Percentiles rank a stretch among this genome's conserved stretches.
Evolutionary conservation across 2,113 vertebrate species (phyloP).

Genomic region (Brachyistius frenatus): DNA sequence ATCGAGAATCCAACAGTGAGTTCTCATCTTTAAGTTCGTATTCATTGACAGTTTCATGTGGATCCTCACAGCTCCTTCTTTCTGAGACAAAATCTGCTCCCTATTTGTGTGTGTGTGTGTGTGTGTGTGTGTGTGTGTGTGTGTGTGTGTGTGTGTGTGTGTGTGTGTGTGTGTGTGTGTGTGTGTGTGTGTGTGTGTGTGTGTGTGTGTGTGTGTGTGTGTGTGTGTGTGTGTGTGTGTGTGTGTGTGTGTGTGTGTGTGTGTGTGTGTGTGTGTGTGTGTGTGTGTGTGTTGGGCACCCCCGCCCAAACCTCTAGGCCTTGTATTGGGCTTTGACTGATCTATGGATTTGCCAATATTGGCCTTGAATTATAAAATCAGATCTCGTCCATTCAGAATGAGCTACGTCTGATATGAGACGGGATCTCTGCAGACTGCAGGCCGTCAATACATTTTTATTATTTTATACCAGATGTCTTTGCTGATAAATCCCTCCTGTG

Average conservation of each 20-base stretch:
- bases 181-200: slow-evolving; percentile 21
- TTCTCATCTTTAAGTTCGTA: slow-evolving; percentile 63
- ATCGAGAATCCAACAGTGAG: slow-evolving; percentile 53
- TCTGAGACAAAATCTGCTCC: slow-evolving; percentile 62
- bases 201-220: slow-evolving; percentile 27
- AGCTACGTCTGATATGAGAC: slow-evolving; percentile 28
- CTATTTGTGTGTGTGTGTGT: slow-evolving; percentile 36
- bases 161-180: slow-evolving; percentile 9
- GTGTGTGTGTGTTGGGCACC: neutral
- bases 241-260: slow-evolving; percentile 15
- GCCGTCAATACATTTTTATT: slow-evolving; percentile 55
- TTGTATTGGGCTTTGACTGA: slow-evolving; percentile 37
- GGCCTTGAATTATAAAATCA: slow-evolving; percentile 57
- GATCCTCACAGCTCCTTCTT: slow-evolving; percentile 59
- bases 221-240: slow-evolving; percentile 28
- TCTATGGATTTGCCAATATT: slow-evolving; percentile 55
- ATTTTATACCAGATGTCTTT: slow-evolving; percentile 63
- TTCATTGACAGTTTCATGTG: slow-evolving; percentile 73
- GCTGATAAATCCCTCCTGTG: slow-evolving; percentile 46
- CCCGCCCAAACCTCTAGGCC: neutral
- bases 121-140: slow-evolving; percentile 25
- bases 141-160: slow-evolving; percentile 13
- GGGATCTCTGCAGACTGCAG: slow-evolving; percentile 53
- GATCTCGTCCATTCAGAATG: slow-evolving; percentile 35
- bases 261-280: slow-evolving; percentile 13